phyloP scores from a whole-genome alignment of 2,797 vertebrate species.

The Esox masquinongy region DNA sequence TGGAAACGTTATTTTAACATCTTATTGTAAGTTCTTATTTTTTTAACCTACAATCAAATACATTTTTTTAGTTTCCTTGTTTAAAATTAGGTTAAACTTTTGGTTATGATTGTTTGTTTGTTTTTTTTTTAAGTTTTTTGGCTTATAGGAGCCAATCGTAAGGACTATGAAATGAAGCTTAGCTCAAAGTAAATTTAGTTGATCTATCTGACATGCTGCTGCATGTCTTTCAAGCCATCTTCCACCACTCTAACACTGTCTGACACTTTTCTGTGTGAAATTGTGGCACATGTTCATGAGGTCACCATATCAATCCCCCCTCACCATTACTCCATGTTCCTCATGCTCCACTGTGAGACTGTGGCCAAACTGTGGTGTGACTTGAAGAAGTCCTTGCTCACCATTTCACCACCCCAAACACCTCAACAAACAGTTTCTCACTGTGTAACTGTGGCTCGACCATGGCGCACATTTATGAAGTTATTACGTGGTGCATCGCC shows the following conservation, averaged over 20 bases:
- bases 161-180: constrained; percentile 32
- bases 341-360: constrained; percentile 19
- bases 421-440: constrained; percentile 29
- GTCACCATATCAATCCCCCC: background rate
- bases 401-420: constrained; percentile 32
- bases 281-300: constrained; percentile 31
- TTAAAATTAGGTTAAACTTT: constrained; percentile 6
- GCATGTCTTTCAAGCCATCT: constrained; percentile 53
- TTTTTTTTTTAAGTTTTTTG: background rate
- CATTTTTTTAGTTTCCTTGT: background rate
- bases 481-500: constrained; percentile 53
- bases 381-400: constrained; percentile 60
- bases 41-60: background rate
- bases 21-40: background rate
- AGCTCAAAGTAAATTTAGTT: constrained; percentile 32
- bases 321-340: constrained; percentile 37
- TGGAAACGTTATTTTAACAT: too few relatives aligned
- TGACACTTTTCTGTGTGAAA: constrained; percentile 32
- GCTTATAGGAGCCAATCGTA: constrained; percentile 20
- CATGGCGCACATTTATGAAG: constrained; percentile 55
- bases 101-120: constrained; percentile 4
- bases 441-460: constrained; percentile 30
- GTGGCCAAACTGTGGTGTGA: constrained; percentile 37
- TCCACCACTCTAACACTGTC: constrained; percentile 20
- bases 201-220: constrained; percentile 39